These are phyloP conservation scores for Catostomus latipinnis DNA, from an alignment of 2,797 vertebrate species.

Conservation along the genomic window DNA sequence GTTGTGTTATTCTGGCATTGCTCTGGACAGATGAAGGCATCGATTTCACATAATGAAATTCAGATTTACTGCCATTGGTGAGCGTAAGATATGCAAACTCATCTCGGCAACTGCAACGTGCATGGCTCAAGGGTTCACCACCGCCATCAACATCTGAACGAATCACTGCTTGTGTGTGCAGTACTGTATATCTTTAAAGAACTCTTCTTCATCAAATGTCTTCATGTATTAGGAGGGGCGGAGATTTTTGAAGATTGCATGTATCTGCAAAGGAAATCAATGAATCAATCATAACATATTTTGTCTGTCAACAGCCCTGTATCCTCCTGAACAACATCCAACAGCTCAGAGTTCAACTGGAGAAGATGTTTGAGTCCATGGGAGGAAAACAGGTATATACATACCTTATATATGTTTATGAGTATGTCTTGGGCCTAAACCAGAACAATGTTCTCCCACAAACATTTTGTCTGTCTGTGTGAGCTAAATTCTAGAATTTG, in stretches of 20 bases:
- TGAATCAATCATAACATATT: conserved; percentile 20
- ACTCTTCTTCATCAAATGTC: background rate
- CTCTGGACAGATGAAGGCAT: background rate
- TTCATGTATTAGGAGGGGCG: background rate
- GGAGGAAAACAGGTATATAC: conserved; percentile 92
- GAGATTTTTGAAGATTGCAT: background rate
- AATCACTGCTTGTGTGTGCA: background rate
- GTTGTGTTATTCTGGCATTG: background rate
- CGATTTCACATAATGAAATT: conserved; percentile 13
- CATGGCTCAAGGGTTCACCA: too few species aligned
- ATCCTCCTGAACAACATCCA: conserved; percentile 99
- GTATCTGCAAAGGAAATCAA: background rate
- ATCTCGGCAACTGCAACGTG: background rate
- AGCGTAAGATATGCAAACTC: background rate
- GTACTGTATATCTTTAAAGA: conserved; percentile 1
- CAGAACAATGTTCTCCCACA: conserved; percentile 47
- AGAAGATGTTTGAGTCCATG: conserved; percentile 99
- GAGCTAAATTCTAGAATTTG: background rate
- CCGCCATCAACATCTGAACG: background rate
- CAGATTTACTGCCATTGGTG: conserved; percentile 14
- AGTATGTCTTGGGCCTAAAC: too few species aligned
- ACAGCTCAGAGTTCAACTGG: conserved; percentile 93
- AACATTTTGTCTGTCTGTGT: background rate
- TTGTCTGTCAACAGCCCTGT: conserved; percentile 81
- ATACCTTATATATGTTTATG: background rate